Evolutionary conservation across 2,888 invertebrate genomes (phyloP), one percentile per base, ranked within the genome.

Genomic region (Drosophila vallismaia): DNA sequence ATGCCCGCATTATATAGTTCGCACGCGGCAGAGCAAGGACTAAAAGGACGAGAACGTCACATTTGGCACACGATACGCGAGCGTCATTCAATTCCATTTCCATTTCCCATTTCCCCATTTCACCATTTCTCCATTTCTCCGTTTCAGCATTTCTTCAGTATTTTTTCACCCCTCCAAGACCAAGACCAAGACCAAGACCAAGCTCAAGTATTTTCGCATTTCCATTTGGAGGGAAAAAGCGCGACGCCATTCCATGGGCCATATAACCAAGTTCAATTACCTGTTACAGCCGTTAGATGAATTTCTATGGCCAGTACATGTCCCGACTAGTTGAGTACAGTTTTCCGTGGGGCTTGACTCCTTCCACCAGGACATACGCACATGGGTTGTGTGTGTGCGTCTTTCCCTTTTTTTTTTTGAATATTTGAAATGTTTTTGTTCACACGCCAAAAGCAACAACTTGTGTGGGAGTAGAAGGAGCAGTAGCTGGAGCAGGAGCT

Each of bases 221-320:
- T 72, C 58, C 67, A 75, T 77, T 70, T 58, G 57, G 63, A 14
- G 2, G 40, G 19, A 14, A 42, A 38, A 42, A 42, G 19, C 45
- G 33, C 75, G 73, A 50, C 51, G 76, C 76, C 81, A 82, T 86
- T 77, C 76, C 71, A 81, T 77, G 82, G 77, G 71, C 82, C 81
- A 86, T 85, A 88, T 87, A 89, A 88, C 85, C 87, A 80, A 78
- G 89, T 89, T 89, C 90, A 90, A 90, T 90, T 90, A 90, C 90
- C 89, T 90, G 90, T 89, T 90, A 90, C 89, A 89, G 90, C 88
- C 90, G 89, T 90, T 90, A 90, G 90, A 89, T 90, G 90, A 89
- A 90, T 89, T 90, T 90, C 89, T 90, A 90, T 87, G 86, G 89
- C 88, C 88, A 78, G 76, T 75, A 88, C 89, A 88, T 89, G 89